Percentiles rank a stretch among this genome's conserved stretches.
These are phyloP conservation scores for Tanypteryx hageni DNA, from an alignment of 2,888 invertebrate species.

Conservation along the genomic window DNA sequence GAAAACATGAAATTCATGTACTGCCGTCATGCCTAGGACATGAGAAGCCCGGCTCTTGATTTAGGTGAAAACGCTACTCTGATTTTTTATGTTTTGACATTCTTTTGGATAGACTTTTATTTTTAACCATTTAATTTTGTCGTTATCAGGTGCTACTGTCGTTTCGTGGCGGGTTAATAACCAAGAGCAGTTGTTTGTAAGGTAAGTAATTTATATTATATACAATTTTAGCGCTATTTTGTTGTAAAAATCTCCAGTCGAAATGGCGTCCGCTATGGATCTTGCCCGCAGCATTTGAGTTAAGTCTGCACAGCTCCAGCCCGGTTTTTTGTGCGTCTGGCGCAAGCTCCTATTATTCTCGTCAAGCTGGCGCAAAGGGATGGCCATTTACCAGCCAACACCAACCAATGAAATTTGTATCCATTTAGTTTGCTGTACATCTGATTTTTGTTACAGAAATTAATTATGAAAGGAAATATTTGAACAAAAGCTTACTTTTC, in stretches of 20 bases:
- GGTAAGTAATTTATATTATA: constrained; percentile 79
- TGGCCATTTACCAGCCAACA: constrained; percentile 31
- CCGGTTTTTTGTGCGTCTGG: constrained; percentile 68
- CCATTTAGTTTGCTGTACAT: neutral
- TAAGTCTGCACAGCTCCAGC: constrained; percentile 63
- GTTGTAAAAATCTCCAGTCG: constrained; percentile 30
- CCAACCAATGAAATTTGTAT: neutral
- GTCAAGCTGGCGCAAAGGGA: constrained; percentile 38
- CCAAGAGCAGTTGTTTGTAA: constrained; percentile 97
- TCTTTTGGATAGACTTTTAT: constrained; percentile 65
- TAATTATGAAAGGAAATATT: too few relatives aligned
- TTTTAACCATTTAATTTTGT: constrained; percentile 68
- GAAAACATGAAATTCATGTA: constrained; percentile 51
- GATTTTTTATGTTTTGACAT: constrained; percentile 69
- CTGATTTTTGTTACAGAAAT: too few relatives aligned
- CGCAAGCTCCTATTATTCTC: constrained; percentile 56
- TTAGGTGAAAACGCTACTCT: constrained; percentile 67
- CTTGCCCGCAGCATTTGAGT: constrained; percentile 67
- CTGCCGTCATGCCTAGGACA: constrained; percentile 67
- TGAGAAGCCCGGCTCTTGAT: constrained; percentile 67
- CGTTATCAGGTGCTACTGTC: constrained; percentile 92
- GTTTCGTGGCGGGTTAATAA: constrained; percentile 98
- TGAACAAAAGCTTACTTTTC: too few relatives aligned
- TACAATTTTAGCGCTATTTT: neutral
- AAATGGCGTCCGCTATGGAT: constrained; percentile 58